phyloP scores from a whole-genome alignment of 2,888 invertebrate genomes.

The Hypercompe scribonia region DNA sequence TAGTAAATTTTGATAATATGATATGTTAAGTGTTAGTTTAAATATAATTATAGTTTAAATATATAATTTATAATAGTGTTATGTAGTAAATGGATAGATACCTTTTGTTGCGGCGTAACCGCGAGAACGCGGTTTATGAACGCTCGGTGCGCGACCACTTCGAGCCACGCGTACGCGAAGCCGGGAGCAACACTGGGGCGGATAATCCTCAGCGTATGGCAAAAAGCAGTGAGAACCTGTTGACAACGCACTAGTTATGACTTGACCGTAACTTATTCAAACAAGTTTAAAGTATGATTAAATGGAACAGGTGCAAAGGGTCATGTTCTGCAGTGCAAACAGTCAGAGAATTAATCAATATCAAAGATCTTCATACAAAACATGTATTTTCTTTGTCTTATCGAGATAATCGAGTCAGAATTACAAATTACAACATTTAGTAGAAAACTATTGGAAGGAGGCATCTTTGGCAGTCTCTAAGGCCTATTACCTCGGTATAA shows the following conservation, averaged over 20 bases:
- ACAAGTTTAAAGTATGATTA: background rate
- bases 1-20: background rate
- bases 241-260: background rate
- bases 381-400: no score
- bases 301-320: no score
- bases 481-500: no score
- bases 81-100: slow-evolving; percentile 48
- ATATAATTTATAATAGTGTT: background rate
- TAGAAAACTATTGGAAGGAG: no score
- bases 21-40: background rate
- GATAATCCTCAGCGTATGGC: slow-evolving; percentile 97
- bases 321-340: no score
- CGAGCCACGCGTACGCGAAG: slow-evolving; percentile 99
- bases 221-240: slow-evolving; percentile 96
- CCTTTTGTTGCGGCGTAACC: slow-evolving; percentile 95
- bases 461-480: no score
- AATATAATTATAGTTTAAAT: background rate
- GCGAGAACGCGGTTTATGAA: slow-evolving; percentile 98
- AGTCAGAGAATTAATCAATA: no score
- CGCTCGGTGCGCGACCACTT: slow-evolving; percentile 98
- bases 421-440: no score
- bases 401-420: no score
- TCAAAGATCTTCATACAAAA: no score
- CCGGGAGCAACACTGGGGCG: slow-evolving; percentile 97
- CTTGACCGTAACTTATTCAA: background rate